Evolutionary conservation across 2,113 vertebrate species (phyloP).

Genomic region (Pontoporia blainvillei): DNA sequence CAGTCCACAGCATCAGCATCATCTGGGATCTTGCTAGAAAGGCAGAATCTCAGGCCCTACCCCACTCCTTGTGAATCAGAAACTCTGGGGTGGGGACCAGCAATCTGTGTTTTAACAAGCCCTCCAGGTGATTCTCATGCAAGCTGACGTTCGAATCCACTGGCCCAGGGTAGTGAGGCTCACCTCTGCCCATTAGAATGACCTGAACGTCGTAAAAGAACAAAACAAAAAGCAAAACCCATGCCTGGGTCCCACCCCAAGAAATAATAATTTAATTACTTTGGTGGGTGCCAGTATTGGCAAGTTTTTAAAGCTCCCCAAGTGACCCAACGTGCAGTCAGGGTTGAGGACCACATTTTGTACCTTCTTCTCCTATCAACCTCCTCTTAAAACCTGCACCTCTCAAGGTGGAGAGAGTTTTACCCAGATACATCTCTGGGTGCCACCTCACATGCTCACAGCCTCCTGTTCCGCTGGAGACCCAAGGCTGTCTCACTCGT

Average conservation of each 20-base stretch:
- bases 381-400: neutral
- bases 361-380: neutral
- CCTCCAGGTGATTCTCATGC: neutral
- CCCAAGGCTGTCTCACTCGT: neutral
- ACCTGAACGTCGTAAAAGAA: neutral
- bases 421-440: neutral
- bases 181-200: neutral
- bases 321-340: neutral
- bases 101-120: neutral
- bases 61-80: neutral
- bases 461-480: neutral
- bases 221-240: neutral
- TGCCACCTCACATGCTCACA: rapidly evolving
- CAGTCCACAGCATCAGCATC: neutral
- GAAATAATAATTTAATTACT: neutral
- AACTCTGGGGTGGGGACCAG: neutral
- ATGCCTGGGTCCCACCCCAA: neutral
- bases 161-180: too few species aligned
- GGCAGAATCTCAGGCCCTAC: neutral
- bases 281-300: neutral
- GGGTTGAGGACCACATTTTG: neutral
- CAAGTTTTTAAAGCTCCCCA: neutral
- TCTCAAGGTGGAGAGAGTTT: neutral
- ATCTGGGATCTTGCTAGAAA: neutral
- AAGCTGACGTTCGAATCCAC: neutral